Evolutionary conservation across 2,113 vertebrate species (phyloP).

Genomic region (Aleadryas rufinucha): DNA sequence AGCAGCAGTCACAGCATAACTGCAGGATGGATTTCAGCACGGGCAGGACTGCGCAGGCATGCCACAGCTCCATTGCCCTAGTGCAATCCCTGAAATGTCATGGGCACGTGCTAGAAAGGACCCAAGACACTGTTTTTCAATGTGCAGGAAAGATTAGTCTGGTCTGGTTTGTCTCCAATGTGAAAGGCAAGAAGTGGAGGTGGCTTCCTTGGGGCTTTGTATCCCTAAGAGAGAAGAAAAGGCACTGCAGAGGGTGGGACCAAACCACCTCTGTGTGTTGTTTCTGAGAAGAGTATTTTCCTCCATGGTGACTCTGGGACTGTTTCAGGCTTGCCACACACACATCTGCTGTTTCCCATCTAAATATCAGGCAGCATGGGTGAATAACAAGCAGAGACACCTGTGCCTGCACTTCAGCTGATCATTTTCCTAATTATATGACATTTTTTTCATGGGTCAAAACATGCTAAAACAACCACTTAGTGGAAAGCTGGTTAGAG

Average conservation of each 20-base stretch:
- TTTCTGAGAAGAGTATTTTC: neutral
- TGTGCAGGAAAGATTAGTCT: neutral
- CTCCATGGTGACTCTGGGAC: neutral
- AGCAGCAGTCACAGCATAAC: fast-evolving
- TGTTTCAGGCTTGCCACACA: neutral
- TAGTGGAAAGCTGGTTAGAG: neutral
- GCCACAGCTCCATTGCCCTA: neutral
- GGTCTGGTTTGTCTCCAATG: neutral
- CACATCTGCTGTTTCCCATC: neutral
- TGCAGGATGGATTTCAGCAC: neutral
- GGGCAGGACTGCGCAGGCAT: neutral
- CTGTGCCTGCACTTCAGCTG: neutral
- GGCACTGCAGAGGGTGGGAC: neutral
- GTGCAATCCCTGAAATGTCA: neutral
- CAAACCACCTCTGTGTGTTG: neutral
- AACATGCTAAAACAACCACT: conserved; percentile 9
- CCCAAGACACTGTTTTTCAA: neutral
- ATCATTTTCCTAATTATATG: conserved; percentile 25
- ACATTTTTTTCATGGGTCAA: neutral
- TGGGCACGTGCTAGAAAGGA: neutral
- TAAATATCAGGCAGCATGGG: neutral
- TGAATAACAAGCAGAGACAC: conserved; percentile 29
- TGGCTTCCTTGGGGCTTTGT: neutral
- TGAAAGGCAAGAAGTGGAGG: neutral
- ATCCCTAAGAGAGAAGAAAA: neutral